These are phyloP conservation scores for Tuberolachnus salignus DNA, from an alignment of 2,888 invertebrate species.

Conservation along the genomic window DNA sequence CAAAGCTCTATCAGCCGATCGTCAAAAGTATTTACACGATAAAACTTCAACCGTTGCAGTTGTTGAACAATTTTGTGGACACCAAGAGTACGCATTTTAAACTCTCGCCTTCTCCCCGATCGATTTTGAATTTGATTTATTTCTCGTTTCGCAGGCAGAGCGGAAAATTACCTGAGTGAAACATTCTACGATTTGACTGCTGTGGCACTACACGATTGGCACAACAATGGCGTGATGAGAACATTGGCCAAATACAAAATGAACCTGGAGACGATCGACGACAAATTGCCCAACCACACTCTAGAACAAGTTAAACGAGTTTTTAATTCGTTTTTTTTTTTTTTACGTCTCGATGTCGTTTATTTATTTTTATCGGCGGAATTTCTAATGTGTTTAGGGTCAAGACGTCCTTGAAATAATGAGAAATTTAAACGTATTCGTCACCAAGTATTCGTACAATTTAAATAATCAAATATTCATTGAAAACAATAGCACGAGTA, in stretches of 20 bases:
- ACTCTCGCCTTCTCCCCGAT: not conserved
- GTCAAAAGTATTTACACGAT: slow-evolving; percentile 19
- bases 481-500: slow-evolving; percentile 87
- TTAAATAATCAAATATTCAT: slow-evolving; percentile 96
- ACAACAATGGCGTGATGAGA: slow-evolving; percentile 96
- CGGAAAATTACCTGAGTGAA: slow-evolving; percentile 90
- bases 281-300: slow-evolving; percentile 93
- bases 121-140: not conserved
- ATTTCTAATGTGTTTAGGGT: slow-evolving; percentile 67
- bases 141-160: slow-evolving; percentile 60
- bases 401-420: slow-evolving; percentile 96
- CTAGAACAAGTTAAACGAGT: slow-evolving; percentile 76
- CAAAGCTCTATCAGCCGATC: slow-evolving; percentile 11
- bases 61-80: slow-evolving; percentile 16
- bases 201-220: slow-evolving; percentile 96
- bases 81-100: slow-evolving; percentile 32
- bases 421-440: slow-evolving; percentile 94
- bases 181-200: slow-evolving; percentile 98
- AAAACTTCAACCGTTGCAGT: slow-evolving; percentile 45
- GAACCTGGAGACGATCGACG: slow-evolving; percentile 81
- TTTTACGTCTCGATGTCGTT: slow-evolving; percentile 25
- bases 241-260: slow-evolving; percentile 87
- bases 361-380: too few relatives aligned
- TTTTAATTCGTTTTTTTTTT: not conserved
- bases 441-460: slow-evolving; percentile 91